Evolutionary conservation across 2,888 invertebrate species (phyloP), one percentile per base, ranked within the genome.

Genomic region (Ctena decussata): DNA sequence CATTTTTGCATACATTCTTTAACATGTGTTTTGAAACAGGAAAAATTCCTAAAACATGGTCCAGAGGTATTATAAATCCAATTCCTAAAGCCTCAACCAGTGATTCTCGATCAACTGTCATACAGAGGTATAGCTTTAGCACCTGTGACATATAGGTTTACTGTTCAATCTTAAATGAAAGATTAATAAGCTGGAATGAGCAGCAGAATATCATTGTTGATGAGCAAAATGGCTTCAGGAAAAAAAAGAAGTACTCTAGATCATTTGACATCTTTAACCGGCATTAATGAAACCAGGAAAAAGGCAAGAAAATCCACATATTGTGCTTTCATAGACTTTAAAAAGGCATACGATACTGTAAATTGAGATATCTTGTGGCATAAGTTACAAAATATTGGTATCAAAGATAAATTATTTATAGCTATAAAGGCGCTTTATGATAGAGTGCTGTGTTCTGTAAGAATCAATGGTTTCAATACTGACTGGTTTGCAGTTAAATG

Each of bases 191-290:
- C 35, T 80, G 71, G 77, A 44, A 46, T 8, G 80, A 83, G 21
- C 37, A 32, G n/a, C 72, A 80, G n/a, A 35, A 77, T 46, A 69
- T 74, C 24, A 27, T 81, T 15, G 69, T 21, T 18, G 84, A 85
- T 77, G 80, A 84, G 39, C 82, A 82, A 39, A 84, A 82, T 44
- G 78, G 82, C 46, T 87, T 87, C 65, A 41, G 60, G 81, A 27
- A 85, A 76, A 71, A 53, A 57, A 18, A 32, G 80, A 35, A 81
- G 73, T 46, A 81, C 78, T 57, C 8, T 82, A 35, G 85, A 85
- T 39, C 82, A 85, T 24, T 39, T 85, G 15, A 76, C 41, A 35
- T 46, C 74, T n/a, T 39, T 85, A 41, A 78, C 79, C 15, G 69
- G 35, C 39, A 69, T 78, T 37, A 60, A 74, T 39, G 80, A 76